A percentile compares a stretch with the other conserved stretches of the same genome.
Evolutionary conservation across 1,140 invertebrate genomes (phyloP).

Genomic region (Drosophila paulistorum): DNA sequence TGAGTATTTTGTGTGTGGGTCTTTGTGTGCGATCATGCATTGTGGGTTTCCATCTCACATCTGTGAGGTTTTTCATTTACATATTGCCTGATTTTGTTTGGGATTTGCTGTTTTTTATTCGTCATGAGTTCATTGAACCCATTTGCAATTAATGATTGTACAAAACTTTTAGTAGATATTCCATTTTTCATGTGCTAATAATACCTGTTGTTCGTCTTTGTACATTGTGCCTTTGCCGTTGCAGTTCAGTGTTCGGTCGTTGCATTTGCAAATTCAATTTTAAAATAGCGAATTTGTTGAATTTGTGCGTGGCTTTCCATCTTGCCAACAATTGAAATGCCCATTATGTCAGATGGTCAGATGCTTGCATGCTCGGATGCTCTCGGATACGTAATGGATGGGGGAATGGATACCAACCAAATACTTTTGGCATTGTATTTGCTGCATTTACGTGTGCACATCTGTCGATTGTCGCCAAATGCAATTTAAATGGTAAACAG

Average conservation of each 20-base stretch:
- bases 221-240: background rate
- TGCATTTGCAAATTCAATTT: slow-evolving; percentile 34
- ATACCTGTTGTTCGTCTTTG: background rate
- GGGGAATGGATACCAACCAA: slow-evolving; percentile 24
- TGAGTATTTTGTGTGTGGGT: slow-evolving; percentile 1
- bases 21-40: slow-evolving; percentile 29
- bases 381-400: background rate
- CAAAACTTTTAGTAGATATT: background rate
- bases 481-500: slow-evolving; percentile 63
- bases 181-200: slow-evolving; percentile 3
- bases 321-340: slow-evolving; percentile 60
- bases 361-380: slow-evolving; percentile 23
- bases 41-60: slow-evolving; percentile 18
- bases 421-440: slow-evolving; percentile 70
- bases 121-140: slow-evolving; percentile 43
- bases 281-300: slow-evolving; percentile 53
- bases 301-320: slow-evolving; percentile 65
- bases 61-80: slow-evolving; percentile 29
- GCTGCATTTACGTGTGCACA: slow-evolving; percentile 49
- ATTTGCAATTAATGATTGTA: slow-evolving; percentile 18
- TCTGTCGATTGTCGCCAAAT: slow-evolving; percentile 53
- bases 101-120: slow-evolving; percentile 26
- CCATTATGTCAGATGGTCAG: slow-evolving; percentile 40
- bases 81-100: slow-evolving; percentile 12
- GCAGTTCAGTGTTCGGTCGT: slow-evolving; percentile 49